A percentile compares a stretch with the other conserved stretches of the same genome.
Conservation (phyloP, 35 echinoderm and acorn worm genomes). For the Ophioderma brevispina region DNA sequence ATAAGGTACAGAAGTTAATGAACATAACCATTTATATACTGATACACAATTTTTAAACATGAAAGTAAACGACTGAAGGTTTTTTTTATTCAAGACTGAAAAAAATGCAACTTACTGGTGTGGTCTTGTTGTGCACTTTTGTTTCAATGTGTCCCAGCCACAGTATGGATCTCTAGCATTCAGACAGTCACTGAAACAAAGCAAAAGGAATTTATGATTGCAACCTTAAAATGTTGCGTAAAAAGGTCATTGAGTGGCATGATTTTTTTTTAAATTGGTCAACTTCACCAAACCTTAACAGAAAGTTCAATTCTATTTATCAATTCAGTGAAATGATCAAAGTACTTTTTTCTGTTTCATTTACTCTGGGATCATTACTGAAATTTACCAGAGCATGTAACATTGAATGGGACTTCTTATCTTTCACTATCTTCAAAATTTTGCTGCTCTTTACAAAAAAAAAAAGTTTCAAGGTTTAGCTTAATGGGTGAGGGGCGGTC, state of each 20-base stretch:
- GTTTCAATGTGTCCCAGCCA: constrained; percentile 65
- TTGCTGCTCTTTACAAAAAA: background rate
- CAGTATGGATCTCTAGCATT: constrained; percentile 95
- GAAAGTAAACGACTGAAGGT: too few species aligned
- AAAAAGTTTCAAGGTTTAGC: background rate
- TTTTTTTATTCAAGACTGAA: background rate
- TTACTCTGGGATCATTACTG: too few species aligned
- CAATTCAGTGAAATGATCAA: too few species aligned
- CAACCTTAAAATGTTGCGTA: too few species aligned
- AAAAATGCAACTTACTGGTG: constrained; percentile 72
- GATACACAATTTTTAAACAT: too few species aligned
- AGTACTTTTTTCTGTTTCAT: too few species aligned
- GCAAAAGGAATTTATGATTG: too few species aligned
- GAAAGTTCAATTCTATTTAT: too few species aligned
- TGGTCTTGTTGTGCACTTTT: constrained; percentile 69
- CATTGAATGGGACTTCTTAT: background rate
- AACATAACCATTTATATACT: too few species aligned
- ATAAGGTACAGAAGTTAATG: too few species aligned
- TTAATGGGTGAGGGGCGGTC: background rate
- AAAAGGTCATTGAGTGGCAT: too few species aligned
- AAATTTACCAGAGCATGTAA: background rate
- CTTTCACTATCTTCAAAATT: background rate
- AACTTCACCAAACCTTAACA: background rate
- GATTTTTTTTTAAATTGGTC: background rate
- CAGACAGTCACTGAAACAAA: constrained; percentile 74